A percentile compares a stretch with the other conserved stretches of the same genome.
These are phyloP conservation scores for Thumatha senex DNA, from an alignment of 2,888 invertebrate genomes.

Conservation along the genomic window DNA sequence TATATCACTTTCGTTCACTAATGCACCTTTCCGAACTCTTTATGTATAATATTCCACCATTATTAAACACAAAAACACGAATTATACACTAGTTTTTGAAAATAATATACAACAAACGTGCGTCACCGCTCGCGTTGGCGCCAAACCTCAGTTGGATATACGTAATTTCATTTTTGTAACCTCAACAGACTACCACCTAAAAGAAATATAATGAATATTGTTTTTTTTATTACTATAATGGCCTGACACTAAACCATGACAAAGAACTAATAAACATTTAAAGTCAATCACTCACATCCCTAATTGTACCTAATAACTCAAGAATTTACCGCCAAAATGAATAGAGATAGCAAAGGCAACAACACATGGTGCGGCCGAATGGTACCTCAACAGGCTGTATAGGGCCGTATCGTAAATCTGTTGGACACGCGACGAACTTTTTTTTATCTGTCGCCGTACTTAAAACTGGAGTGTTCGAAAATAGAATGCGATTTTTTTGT, in stretches of 20 bases:
- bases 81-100: too few species aligned
- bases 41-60: too few species aligned
- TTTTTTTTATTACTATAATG: too few species aligned
- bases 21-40: too few species aligned
- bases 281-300: background rate
- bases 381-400: background rate
- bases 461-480: conserved; percentile 7
- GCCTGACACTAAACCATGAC: too few species aligned
- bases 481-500: conserved; percentile 14
- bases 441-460: conserved; percentile 30
- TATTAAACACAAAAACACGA: too few species aligned
- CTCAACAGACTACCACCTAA: too few species aligned
- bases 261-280: background rate
- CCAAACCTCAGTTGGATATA: too few species aligned
- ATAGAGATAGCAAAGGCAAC: conserved; percentile 5
- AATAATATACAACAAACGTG: too few species aligned
- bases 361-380: conserved; percentile 12
- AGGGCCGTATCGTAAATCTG: conserved; percentile 26
- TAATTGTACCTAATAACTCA: conserved; percentile 1
- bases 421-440: conserved; percentile 32
- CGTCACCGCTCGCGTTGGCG: too few species aligned
- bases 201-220: too few species aligned
- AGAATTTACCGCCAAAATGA: conserved; percentile 11
- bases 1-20: too few species aligned
- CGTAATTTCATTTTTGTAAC: background rate